Evolutionary conservation across 37 sponge, comb jelly and placozoan genomes (phyloP).

Genomic region (Ianthella basta): DNA sequence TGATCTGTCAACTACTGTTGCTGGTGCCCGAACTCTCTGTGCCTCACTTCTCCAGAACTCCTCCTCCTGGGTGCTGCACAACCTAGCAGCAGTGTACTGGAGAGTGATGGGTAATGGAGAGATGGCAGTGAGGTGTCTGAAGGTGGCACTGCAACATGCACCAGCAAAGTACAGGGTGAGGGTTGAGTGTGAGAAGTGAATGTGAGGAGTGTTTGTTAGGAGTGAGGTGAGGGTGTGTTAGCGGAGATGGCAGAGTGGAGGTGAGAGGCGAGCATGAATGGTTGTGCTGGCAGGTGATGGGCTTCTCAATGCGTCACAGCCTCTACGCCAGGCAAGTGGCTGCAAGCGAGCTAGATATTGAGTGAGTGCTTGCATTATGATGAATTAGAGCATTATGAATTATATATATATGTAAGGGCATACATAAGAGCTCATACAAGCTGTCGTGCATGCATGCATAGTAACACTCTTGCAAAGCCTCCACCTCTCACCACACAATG

Average conservation of each 20-base stretch:
- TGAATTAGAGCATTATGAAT: too few relatives aligned
- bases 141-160: constrained; percentile 57
- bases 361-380: too few relatives aligned
- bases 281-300: too few relatives aligned
- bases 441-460: not conserved
- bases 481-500: constrained; percentile 27
- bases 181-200: not conserved
- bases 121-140: constrained; percentile 70
- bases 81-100: constrained; percentile 86
- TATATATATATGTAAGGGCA: too few relatives aligned
- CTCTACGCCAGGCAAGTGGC: too few relatives aligned
- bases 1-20: not conserved
- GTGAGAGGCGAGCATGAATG: constrained; percentile 14
- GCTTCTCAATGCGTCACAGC: too few relatives aligned
- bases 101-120: constrained; percentile 74
- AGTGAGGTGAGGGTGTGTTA: too few relatives aligned
- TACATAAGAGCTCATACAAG: too few relatives aligned
- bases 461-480: not conserved
- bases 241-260: too few relatives aligned
- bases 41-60: constrained; percentile 36
- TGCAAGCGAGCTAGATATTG: too few relatives aligned
- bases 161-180: constrained; percentile 63
- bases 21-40: not conserved
- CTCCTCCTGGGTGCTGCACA: constrained; percentile 69
- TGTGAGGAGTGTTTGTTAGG: too few relatives aligned